Evolutionary conservation across 1,140 invertebrate genomes (phyloP).

Genomic region (Schlechtendalia chinensis): DNA sequence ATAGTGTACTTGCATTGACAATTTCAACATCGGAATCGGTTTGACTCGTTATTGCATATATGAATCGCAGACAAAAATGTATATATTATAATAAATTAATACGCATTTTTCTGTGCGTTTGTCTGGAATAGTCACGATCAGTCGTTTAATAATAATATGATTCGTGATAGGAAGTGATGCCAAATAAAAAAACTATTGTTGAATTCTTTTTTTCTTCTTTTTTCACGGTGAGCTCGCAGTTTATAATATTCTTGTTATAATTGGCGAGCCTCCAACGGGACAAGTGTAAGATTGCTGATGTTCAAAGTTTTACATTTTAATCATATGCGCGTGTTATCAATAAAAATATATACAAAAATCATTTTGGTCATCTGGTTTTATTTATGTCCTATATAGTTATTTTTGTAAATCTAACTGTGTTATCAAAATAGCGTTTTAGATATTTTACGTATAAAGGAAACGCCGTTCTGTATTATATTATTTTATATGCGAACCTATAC

Average conservation of each 20-base stretch:
- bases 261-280: not conserved
- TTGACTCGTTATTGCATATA: not conserved
- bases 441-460: not conserved
- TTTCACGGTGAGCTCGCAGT: not conserved
- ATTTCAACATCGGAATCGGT: not conserved
- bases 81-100: not conserved
- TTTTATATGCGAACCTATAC: too few species aligned
- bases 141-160: not conserved
- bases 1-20: not conserved
- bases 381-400: not conserved
- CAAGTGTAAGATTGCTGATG: not conserved
- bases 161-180: conserved; percentile 6
- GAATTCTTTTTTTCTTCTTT: not conserved
- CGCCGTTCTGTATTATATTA: too few species aligned
- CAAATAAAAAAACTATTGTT: conserved; percentile 34
- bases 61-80: not conserved
- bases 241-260: conserved; percentile 21
- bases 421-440: not conserved
- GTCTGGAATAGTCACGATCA: too few species aligned
- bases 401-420: not conserved
- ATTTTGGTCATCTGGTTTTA: not conserved
- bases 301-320: not conserved
- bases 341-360: not conserved
- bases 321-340: not conserved
- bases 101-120: not conserved